Evolutionary conservation across 2,888 invertebrate species (phyloP), one percentile per base, ranked within the genome.

Genomic region (Rotaria magnacalcarata): DNA sequence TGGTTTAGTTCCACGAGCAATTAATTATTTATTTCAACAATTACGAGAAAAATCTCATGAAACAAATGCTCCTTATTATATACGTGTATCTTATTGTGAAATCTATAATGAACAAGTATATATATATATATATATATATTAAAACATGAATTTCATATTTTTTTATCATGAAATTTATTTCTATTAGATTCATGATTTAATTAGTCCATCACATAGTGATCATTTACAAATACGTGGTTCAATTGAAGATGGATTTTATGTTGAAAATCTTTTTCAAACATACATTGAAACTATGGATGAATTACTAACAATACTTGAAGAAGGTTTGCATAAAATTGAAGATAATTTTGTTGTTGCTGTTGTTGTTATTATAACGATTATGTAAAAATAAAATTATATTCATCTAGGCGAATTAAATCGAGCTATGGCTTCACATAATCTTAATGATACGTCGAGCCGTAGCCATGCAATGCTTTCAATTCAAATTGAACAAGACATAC

Each of bases 21-120:
- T 97, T 92, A 93, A 95, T 89, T 95, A 96, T 92, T 93, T 97
- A 89, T 96, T 95, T 92, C 93, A 94, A 89, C 93, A 94, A 89
- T 93, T 97, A 88, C 94, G 94, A 60, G 80, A 85, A 43, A 56
- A 85, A 52, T 43, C 87, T n/a, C 93, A 94, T 24, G 85, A 87
- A 47, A 52, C 34, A 8, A 58, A 54, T 24, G 94, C 88, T 43
- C 89, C 95, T 90, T 96, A 95, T 90, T 93, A 96, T 86, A 92
- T 97, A 85, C 95, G 95, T 90, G 96, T 96, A 11, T 96, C 96
- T 87, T 97, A 96, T 91, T 92, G 96, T 89, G 97, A 97, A 93
- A 96, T 97, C 88, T 97, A 97, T 91, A 97, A 97, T 90, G 97
- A 97, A 92, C 96, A 97, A 94, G 96, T 96, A 91, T 91, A 21